phyloP scores from a whole-genome alignment of 2,113 vertebrate genomes.

The Blennius ocellaris region DNA sequence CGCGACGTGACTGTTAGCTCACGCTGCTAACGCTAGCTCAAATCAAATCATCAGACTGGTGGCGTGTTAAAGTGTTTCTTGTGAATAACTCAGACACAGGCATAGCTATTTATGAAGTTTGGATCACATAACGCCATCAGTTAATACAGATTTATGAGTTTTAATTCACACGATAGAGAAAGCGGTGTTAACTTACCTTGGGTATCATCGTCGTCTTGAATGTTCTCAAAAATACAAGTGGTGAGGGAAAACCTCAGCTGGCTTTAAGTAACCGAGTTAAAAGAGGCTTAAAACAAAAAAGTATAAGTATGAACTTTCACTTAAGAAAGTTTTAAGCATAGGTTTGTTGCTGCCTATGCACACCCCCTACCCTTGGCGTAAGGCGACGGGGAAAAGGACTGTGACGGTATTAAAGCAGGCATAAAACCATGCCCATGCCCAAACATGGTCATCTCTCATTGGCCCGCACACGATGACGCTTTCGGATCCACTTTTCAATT shows the following conservation, averaged over 20 bases:
- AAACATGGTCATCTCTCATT: slow-evolving; percentile 57
- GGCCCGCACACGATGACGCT: slow-evolving; percentile 30
- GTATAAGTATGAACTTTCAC: slow-evolving; percentile 69
- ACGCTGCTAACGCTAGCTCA: slow-evolving; percentile 41
- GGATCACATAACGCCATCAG: fast-evolving
- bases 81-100: fast-evolving
- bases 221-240: background rate
- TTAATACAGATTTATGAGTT: no score
- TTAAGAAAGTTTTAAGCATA: slow-evolving; percentile 80
- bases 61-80: background rate
- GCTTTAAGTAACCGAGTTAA: slow-evolving; percentile 28
- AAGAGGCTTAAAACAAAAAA: slow-evolving; percentile 50
- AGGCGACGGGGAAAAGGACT: slow-evolving; percentile 67
- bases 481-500: slow-evolving; percentile 32
- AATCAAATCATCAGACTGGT: background rate
- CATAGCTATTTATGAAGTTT: background rate
- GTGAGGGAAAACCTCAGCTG: slow-evolving; percentile 7
- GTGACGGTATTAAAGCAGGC: slow-evolving; percentile 45
- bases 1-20: slow-evolving; percentile 24
- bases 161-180: no score
- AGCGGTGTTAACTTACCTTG: slow-evolving; percentile 58
- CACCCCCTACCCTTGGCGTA: slow-evolving; percentile 85
- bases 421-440: slow-evolving; percentile 55
- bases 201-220: slow-evolving; percentile 36
- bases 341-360: slow-evolving; percentile 71